Base-by-base conservation (phyloP, 2,888 invertebrate species). In the Patella depressa region DNA sequence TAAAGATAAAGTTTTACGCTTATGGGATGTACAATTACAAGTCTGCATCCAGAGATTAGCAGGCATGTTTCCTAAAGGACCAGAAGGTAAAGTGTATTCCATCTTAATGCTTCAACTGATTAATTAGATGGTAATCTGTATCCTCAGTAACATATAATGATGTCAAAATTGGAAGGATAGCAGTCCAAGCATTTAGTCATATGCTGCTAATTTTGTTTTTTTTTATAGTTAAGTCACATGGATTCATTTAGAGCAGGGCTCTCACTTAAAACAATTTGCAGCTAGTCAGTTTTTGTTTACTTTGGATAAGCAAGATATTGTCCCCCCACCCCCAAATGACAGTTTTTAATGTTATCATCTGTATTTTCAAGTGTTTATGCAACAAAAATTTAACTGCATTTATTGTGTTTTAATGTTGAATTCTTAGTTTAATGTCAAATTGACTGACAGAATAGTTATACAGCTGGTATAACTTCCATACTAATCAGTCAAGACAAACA, bases 1-100 rank as follows among this genome's bases (percentile, higher is more conserved):
- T 53, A 91, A 91, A 80, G 91, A 91, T 83, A 92, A 91, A 80
- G 90, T 91, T 1, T 83, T 92, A 73, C 85, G 92, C 19, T 91
- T 92, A 77, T 92, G 92, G 92, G 91, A 92, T 77, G 91, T 92
- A 3, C 91, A 91, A 84, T 85, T 92, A 19, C 92, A 92, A 84
- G 91, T 91, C 24, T 92, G 91, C 80, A 89, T 92, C 65, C 91
- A 92, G 85, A 81, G 91, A 71, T 82, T 92, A 75, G 90, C 91
- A 17, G 91, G 91, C 29, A 90, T 91, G 87, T 92, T 91, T 82
- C 90, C 90, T 55, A 91, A 91, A 78, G 91, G 90, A 53, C 89
- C 89, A 34, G 91, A 92, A 86, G 91, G 91, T 91, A 79, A 69
- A 80, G 65, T 3, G 19, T 45, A 45, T 11, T 17, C 24, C 29